Evolutionary conservation across 1,140 invertebrate genomes (phyloP).

Genomic region (Lutraria rhynchaena): DNA sequence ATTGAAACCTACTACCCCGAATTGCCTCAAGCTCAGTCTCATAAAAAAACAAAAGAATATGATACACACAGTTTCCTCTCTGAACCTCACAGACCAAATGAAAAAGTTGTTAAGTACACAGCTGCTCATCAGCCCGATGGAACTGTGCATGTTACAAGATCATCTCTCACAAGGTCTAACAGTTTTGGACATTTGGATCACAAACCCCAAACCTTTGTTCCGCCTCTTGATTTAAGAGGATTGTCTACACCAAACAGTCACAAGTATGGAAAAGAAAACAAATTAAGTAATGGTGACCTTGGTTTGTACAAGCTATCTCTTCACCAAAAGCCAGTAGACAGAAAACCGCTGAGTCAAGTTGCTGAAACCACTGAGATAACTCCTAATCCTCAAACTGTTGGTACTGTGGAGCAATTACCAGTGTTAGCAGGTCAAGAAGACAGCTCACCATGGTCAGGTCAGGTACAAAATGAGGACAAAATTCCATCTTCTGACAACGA

Average conservation of each 20-base stretch:
- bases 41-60: background rate
- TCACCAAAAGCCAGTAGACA: background rate
- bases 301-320: background rate
- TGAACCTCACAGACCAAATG: constrained; percentile 25
- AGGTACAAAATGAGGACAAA: constrained; percentile 1
- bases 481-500: background rate
- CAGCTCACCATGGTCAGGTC: background rate
- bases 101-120: constrained; percentile 41
- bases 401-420: background rate
- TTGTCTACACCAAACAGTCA: constrained; percentile 15
- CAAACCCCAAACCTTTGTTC: constrained; percentile 41
- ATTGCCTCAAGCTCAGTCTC: too few relatives aligned
- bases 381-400: background rate
- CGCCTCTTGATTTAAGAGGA: constrained; percentile 60
- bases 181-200: constrained; percentile 28
- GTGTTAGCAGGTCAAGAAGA: background rate
- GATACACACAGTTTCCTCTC: constrained; percentile 22
- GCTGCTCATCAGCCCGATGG: constrained; percentile 46
- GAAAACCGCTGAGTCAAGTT: constrained; percentile 29
- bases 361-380: constrained; percentile 6
- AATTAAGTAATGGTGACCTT: background rate
- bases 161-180: constrained; percentile 21
- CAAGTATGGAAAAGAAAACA: background rate
- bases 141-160: constrained; percentile 26
- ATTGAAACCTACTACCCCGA: background rate